Evolutionary conservation across 2,113 vertebrate genomes (phyloP).

Genomic region (Labeo rohita): DNA sequence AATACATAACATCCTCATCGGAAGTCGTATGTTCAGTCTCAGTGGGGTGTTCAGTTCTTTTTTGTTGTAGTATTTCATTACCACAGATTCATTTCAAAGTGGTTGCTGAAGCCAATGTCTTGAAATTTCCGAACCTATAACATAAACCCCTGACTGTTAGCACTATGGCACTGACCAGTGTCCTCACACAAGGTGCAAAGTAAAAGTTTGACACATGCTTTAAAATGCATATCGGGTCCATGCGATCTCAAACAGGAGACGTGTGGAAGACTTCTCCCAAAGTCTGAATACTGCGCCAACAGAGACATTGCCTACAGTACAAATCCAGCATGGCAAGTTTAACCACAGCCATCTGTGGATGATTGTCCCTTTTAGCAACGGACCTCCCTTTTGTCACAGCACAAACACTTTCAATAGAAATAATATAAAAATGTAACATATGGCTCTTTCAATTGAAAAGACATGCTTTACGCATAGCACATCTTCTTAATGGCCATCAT

Average conservation of each 20-base stretch:
- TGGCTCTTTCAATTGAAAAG: slow-evolving; percentile 39
- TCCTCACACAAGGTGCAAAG: slow-evolving; percentile 25
- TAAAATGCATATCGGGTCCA: background rate
- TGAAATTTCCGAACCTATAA: background rate
- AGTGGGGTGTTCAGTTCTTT: background rate
- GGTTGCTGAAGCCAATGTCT: background rate
- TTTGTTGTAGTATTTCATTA: background rate
- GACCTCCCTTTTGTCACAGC: slow-evolving; percentile 55
- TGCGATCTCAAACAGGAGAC: background rate
- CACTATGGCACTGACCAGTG: background rate
- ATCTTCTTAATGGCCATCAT: background rate
- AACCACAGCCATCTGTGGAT: slow-evolving; percentile 28
- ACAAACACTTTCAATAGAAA: slow-evolving; percentile 38
- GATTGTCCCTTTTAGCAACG: slow-evolving; percentile 53
- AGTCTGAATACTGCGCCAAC: background rate
- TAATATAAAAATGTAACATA: slow-evolving; percentile 53
- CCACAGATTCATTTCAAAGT: slow-evolving; percentile 3
- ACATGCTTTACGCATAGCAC: background rate
- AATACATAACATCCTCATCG: background rate
- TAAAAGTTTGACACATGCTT: slow-evolving; percentile 1
- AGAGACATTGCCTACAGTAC: slow-evolving; percentile 2
- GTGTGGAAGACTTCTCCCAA: background rate
- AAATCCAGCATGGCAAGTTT: background rate
- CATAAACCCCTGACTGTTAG: background rate
- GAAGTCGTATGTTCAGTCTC: background rate